Evolutionary conservation across 1,140 invertebrate species (phyloP).

Genomic region (Drosophila pallidifrons): DNA sequence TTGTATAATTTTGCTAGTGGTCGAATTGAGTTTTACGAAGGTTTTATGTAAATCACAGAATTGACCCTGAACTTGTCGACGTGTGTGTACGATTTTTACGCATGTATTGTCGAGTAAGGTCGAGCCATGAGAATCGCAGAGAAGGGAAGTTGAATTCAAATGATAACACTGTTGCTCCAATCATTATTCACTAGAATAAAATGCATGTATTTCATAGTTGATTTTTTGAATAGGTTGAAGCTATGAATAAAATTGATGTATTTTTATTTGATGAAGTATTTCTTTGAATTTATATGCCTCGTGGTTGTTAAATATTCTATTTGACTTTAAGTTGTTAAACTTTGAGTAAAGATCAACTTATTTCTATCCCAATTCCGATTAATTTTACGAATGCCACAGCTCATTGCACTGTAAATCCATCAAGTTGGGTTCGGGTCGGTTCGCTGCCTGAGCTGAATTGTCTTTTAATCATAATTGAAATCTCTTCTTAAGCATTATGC

Average conservation of each 20-base stretch:
- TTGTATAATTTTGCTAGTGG: constrained; percentile 21
- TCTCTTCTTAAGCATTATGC: constrained; percentile 60
- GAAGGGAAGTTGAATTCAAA: constrained; percentile 2
- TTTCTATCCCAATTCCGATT: not conserved
- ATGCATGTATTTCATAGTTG: not conserved
- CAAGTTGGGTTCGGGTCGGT: not conserved
- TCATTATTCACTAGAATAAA: not conserved
- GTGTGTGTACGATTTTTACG: not conserved
- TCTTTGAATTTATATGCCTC: not conserved
- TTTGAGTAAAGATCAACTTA: not conserved
- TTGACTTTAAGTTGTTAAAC: not conserved
- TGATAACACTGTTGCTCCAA: not conserved
- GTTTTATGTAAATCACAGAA: constrained; percentile 55
- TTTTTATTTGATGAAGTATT: not conserved
- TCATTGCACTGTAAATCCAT: constrained; percentile 12
- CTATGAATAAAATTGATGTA: not conserved
- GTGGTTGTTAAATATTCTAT: too few species aligned
- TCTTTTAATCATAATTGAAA: constrained; percentile 61
- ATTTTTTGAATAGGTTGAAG: too few species aligned
- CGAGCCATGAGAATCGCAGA: constrained; percentile 5
- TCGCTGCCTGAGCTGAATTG: not conserved
- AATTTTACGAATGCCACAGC: not conserved
- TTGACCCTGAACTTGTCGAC: constrained; percentile 45
- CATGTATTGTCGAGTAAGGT: constrained; percentile 25
- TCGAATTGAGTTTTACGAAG: constrained; percentile 38